These are phyloP conservation scores for Eueremaeus valkanovi DNA, from an alignment of 2,888 invertebrate genomes.

Conservation along the genomic window DNA sequence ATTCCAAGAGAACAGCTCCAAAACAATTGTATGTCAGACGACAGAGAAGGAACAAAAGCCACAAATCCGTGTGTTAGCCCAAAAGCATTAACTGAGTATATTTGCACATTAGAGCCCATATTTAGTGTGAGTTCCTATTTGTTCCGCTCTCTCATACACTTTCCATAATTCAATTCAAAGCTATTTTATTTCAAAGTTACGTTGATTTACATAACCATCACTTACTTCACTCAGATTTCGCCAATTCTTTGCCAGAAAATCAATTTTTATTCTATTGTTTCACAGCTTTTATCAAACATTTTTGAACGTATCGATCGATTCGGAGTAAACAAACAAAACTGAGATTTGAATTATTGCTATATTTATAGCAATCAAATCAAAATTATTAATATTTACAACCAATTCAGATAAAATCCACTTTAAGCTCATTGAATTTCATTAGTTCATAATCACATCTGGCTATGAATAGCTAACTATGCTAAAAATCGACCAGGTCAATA, in stretches of 20 bases:
- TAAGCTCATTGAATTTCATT: too few relatives aligned
- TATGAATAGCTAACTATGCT: too few relatives aligned
- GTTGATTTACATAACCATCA: constrained; percentile 21
- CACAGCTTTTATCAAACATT: too few relatives aligned
- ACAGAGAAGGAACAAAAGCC: constrained; percentile 21
- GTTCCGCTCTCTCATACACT: constrained; percentile 21
- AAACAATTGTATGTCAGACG: constrained; percentile 7
- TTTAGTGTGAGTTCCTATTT: background rate
- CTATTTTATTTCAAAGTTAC: background rate
- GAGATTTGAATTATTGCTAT: too few relatives aligned
- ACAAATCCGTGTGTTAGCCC: background rate
- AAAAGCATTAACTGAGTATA: background rate
- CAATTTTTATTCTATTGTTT: background rate
- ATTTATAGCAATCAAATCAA: too few relatives aligned
- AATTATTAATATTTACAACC: too few relatives aligned
- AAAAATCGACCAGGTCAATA: too few relatives aligned
- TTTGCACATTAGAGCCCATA: constrained; percentile 23
- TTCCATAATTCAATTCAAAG: background rate
- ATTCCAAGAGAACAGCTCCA: background rate
- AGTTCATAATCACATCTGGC: too few relatives aligned
- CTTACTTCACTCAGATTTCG: background rate
- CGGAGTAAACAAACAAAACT: too few relatives aligned
- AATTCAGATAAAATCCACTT: too few relatives aligned
- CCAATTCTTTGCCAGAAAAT: background rate
- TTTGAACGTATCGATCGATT: background rate